Evolutionary conservation across 1,140 invertebrate species (phyloP).

Genomic region (Formica exsecta): DNA sequence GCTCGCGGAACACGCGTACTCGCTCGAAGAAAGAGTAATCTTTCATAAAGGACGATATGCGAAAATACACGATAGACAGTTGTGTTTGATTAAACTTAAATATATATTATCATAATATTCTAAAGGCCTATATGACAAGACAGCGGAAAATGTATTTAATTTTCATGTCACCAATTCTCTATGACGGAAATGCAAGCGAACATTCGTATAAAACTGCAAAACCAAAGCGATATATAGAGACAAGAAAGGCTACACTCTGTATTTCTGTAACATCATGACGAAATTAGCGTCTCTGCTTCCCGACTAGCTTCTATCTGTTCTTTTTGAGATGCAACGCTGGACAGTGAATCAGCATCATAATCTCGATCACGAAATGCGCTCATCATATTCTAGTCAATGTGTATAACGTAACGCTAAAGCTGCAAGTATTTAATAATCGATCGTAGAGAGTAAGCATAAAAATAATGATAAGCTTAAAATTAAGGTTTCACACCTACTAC

Average conservation of each 20-base stretch:
- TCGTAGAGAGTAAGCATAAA: constrained; percentile 25
- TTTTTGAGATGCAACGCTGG: constrained; percentile 31
- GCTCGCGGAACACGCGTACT: neutral
- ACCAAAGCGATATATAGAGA: neutral
- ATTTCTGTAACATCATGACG: constrained; percentile 31
- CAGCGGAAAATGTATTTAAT: constrained; percentile 4
- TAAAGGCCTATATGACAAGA: constrained; percentile 40
- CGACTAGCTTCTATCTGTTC: constrained; percentile 45
- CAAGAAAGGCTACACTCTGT: constrained; percentile 1
- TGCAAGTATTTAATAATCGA: constrained; percentile 44
- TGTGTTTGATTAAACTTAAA: constrained; percentile 30
- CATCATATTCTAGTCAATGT: constrained; percentile 60
- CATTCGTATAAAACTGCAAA: neutral
- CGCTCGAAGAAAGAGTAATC: neutral
- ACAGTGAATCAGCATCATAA: constrained; percentile 2
- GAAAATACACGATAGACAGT: neutral
- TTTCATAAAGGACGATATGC: neutral
- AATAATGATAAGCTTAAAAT: constrained; percentile 7
- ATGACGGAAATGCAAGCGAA: neutral
- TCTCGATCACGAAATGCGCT: constrained; percentile 26
- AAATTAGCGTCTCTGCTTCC: constrained; percentile 43
- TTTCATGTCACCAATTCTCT: neutral
- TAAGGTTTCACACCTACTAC: constrained; percentile 50
- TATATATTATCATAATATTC: constrained; percentile 40
- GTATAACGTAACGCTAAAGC: constrained; percentile 37